Conservation (phyloP, 2,797 vertebrate species). For the Potorous gilbertii region DNA sequence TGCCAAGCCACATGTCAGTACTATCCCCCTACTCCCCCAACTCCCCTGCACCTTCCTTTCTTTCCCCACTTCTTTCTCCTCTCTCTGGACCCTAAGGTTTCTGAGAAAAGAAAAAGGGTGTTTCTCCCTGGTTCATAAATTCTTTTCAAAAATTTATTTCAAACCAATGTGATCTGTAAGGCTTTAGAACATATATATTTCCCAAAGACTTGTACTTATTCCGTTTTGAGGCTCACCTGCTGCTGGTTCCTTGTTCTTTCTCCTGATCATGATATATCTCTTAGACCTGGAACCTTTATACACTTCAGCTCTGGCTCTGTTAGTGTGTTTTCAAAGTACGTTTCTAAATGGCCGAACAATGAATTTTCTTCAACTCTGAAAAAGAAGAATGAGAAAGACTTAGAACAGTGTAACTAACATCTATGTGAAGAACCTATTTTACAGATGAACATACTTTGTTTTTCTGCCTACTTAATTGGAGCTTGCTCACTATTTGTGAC, state of each 20-base stretch:
- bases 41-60: not conserved
- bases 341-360: not conserved
- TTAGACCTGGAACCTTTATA: not conserved
- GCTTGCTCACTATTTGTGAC: conserved; percentile 29
- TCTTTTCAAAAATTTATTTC: conserved; percentile 28
- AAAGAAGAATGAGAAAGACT: not conserved
- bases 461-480: not conserved
- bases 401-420: not conserved
- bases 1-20: not conserved
- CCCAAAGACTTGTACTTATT: conserved; percentile 31
- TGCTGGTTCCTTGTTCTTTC: not conserved
- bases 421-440: not conserved
- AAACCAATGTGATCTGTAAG: not conserved
- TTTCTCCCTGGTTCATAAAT: conserved; percentile 27
- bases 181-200: conserved; percentile 21
- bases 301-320: not conserved
- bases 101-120: conserved; percentile 18
- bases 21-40: not conserved
- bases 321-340: not conserved
- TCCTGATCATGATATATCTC: not conserved
- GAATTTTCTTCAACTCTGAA: not conserved
- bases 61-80: not conserved
- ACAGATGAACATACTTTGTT: not conserved
- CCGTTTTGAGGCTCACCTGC: not conserved
- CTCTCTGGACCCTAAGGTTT: not conserved